Conservation (phyloP, 2,888 invertebrate species). For the Apamea sordens region DNA sequence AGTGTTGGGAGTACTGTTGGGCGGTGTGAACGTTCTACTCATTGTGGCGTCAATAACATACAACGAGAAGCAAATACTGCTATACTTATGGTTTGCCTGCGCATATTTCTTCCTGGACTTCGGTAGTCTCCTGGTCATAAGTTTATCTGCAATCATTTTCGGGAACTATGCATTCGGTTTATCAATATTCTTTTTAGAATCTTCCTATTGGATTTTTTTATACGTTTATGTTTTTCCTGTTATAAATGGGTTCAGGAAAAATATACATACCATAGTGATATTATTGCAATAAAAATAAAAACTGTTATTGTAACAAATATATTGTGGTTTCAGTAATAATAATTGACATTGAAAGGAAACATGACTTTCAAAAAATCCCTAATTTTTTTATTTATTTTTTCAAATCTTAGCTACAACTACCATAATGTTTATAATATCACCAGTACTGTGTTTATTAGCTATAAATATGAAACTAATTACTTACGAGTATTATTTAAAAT, state of each 20-base stretch:
- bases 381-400: no score
- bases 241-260: slow-evolving; percentile 79
- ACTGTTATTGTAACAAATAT: neutral
- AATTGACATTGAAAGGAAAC: neutral
- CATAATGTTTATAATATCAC: neutral
- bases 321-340: slow-evolving; percentile 25
- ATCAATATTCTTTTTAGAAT: slow-evolving; percentile 59
- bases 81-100: slow-evolving; percentile 76
- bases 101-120: slow-evolving; percentile 72
- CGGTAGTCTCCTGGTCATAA: slow-evolving; percentile 59
- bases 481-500: neutral
- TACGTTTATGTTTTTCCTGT: slow-evolving; percentile 73
- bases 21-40: slow-evolving; percentile 70
- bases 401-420: no score
- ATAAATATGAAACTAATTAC: neutral
- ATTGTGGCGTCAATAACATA: slow-evolving; percentile 73
- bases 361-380: no score
- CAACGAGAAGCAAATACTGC: slow-evolving; percentile 74
- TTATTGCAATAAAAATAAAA: slow-evolving; percentile 62
- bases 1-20: slow-evolving; percentile 72
- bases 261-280: slow-evolving; percentile 78
- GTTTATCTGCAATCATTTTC: slow-evolving; percentile 56
- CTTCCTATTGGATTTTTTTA: slow-evolving; percentile 73
- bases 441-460: neutral
- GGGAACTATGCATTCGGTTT: slow-evolving; percentile 52